Conservation (phyloP, 2,113 vertebrate genomes). For the Gambusia affinis region DNA sequence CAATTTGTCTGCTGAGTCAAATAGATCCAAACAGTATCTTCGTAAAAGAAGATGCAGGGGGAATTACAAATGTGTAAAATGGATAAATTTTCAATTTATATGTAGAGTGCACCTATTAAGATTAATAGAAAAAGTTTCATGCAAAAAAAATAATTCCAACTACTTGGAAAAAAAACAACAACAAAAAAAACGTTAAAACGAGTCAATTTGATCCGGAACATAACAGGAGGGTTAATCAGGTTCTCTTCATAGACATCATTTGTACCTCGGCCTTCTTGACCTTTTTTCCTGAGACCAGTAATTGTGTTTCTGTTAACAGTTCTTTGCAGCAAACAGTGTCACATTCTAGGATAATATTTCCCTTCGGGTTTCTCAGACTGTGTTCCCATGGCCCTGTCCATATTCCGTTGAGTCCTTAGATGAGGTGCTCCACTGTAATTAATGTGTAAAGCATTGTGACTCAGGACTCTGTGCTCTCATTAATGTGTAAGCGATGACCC, state of each 20-base stretch:
- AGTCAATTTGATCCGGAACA: too few species aligned
- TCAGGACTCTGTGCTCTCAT: not conserved
- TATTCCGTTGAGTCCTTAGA: not conserved
- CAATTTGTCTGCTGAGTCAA: too few species aligned
- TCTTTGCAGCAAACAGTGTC: not conserved
- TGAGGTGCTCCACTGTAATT: not conserved
- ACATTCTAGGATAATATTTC: not conserved
- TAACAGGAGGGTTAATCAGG: not conserved
- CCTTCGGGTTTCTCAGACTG: not conserved
- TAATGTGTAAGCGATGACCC: not conserved
- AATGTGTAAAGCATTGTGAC: not conserved
- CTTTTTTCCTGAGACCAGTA: not conserved
- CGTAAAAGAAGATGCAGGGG: too few species aligned
- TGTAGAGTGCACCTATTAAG: too few species aligned
- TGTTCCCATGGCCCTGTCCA: not conserved
- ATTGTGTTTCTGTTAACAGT: not conserved
- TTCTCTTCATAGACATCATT: not conserved
- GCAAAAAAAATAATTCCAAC: too few species aligned
- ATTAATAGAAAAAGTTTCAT: too few species aligned
- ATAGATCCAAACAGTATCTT: too few species aligned
- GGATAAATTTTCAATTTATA: too few species aligned
- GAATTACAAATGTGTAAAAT: too few species aligned
- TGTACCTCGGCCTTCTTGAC: not conserved
- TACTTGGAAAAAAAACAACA: too few species aligned
- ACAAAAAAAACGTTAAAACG: too few species aligned